These are phyloP conservation scores for Petaurus breviceps DNA, from an alignment of 2,113 vertebrate genomes.

Conservation along the genomic window DNA sequence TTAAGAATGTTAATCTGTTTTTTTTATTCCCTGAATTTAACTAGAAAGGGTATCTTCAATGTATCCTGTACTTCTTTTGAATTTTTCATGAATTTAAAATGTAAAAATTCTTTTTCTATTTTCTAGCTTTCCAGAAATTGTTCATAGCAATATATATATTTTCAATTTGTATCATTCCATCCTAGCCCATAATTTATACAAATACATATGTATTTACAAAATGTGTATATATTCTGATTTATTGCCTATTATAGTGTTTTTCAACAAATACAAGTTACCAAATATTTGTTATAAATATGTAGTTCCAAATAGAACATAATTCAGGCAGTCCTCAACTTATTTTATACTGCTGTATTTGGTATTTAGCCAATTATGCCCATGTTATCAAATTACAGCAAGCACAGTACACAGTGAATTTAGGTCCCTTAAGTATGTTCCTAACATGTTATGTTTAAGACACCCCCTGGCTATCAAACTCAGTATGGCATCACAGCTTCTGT, in stretches of 20 bases:
- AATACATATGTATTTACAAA: neutral
- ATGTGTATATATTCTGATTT: neutral
- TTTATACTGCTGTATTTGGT: neutral
- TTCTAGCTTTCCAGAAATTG: neutral
- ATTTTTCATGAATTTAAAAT: neutral
- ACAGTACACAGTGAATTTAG: neutral
- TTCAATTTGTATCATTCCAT: neutral
- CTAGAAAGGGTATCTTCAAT: neutral
- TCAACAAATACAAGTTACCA: neutral
- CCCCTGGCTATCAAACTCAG: neutral
- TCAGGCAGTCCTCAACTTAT: neutral
- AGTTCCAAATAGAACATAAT: neutral
- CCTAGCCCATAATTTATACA: neutral
- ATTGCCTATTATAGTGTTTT: neutral
- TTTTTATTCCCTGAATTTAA: neutral
- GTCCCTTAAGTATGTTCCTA: neutral
- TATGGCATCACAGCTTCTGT: neutral
- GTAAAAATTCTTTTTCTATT: neutral
- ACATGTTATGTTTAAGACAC: neutral
- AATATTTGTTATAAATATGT: neutral
- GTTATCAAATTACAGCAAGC: neutral
- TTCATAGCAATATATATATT: neutral
- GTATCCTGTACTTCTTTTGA: neutral
- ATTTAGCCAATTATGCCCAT: neutral
- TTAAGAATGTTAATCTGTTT: neutral